These are phyloP conservation scores for Asbolus verrucosus DNA, from an alignment of 1,140 invertebrate genomes.

Conservation along the genomic window DNA sequence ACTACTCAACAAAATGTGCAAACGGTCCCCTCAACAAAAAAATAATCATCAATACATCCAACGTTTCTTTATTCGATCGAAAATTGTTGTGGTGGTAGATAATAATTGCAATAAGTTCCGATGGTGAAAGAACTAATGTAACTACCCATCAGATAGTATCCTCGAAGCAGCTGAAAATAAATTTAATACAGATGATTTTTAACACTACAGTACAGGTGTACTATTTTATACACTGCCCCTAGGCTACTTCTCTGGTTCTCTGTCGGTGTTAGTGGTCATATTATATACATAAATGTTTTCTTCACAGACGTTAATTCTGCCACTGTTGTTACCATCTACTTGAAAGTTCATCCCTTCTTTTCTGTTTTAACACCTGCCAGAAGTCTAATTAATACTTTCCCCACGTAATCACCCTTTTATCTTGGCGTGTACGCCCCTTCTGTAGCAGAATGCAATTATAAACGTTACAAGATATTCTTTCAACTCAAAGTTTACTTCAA, in stretches of 20 bases:
- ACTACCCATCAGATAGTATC: too few species aligned
- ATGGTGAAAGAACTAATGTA: too few species aligned
- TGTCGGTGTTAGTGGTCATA: slow-evolving; percentile 2
- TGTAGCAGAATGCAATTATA: too few species aligned
- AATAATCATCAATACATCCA: too few species aligned
- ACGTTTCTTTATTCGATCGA: too few species aligned
- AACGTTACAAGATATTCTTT: too few species aligned
- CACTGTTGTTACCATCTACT: slow-evolving; percentile 20
- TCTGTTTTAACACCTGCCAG: slow-evolving; percentile 20
- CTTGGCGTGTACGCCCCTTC: too few species aligned
- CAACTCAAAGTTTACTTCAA: too few species aligned
- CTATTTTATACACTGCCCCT: slow-evolving; percentile 13
- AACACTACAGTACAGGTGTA: slow-evolving; percentile 23
- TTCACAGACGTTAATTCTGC: slow-evolving; percentile 20
- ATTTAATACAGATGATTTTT: slow-evolving; percentile 15
- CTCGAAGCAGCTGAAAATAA: slow-evolving; percentile 2
- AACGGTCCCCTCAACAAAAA: background rate
- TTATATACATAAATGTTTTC: slow-evolving; percentile 22
- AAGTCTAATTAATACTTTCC: background rate
- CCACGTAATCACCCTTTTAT: background rate
- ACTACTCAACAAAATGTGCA: background rate
- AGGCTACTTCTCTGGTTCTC: background rate
- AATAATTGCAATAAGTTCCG: too few species aligned
- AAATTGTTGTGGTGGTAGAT: too few species aligned
- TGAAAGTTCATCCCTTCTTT: slow-evolving; percentile 5